A percentile compares a stretch with the other conserved stretches of the same genome.
These are phyloP conservation scores for Oncorhynchus clarkii DNA, from an alignment of 2,113 vertebrate genomes.

Conservation along the genomic window DNA sequence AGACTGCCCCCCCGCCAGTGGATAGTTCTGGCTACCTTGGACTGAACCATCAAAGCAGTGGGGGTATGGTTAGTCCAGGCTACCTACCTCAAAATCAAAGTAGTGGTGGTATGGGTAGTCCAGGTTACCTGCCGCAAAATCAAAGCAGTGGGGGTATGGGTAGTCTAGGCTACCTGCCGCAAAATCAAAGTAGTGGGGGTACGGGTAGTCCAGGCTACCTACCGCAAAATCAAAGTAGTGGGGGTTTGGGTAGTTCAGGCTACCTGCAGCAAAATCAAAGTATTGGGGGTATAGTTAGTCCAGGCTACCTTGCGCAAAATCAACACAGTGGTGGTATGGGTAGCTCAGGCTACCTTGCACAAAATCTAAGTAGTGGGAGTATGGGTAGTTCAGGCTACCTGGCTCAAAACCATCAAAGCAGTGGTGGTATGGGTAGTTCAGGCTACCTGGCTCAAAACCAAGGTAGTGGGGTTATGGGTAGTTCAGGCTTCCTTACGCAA, in stretches of 20 bases:
- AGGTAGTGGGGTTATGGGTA: conserved; percentile 41
- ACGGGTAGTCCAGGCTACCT: background rate
- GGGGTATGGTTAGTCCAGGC: conserved; percentile 36
- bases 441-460: conserved; percentile 62
- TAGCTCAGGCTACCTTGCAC: conserved; percentile 68
- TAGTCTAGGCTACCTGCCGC: conserved; percentile 58
- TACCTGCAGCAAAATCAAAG: background rate
- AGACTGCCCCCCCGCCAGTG: conserved; percentile 36
- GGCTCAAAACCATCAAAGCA: conserved; percentile 52
- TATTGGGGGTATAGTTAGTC: conserved; percentile 46
- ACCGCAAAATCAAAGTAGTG: conserved; percentile 40
- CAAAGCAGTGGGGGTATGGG: conserved; percentile 43
- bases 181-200: conserved; percentile 51
- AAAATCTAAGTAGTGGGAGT: conserved; percentile 34
- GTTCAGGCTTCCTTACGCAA: conserved; percentile 59
- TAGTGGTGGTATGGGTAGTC: conserved; percentile 48
- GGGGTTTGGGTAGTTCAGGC: background rate
- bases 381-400: conserved; percentile 43
- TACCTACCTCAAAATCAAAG: conserved; percentile 65
- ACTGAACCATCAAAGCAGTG: conserved; percentile 38
- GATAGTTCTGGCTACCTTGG: conserved; percentile 72
- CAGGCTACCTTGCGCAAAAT: conserved; percentile 66
- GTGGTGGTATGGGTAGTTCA: conserved; percentile 61
- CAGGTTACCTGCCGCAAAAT: conserved; percentile 60
- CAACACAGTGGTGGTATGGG: conserved; percentile 64